A percentile compares a stretch with the other conserved stretches of the same genome.
phyloP scores from a whole-genome alignment of 2,888 invertebrate genomes.

The Chymomyza caudatula region DNA sequence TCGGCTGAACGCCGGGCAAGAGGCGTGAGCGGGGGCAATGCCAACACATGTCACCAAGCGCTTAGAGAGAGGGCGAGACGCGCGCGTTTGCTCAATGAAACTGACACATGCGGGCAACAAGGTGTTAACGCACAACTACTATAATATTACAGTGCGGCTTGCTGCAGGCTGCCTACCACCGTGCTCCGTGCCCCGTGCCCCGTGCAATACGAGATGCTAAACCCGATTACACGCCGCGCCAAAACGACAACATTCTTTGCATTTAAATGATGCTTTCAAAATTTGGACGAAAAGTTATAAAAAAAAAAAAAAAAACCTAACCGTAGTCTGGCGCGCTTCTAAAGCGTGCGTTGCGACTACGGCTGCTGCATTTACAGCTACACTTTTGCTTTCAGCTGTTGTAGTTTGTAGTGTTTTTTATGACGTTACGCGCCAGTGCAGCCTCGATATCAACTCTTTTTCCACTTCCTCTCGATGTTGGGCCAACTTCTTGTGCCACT shows the following conservation, averaged over 20 bases:
- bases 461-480: not conserved
- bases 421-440: slow-evolving; percentile 2
- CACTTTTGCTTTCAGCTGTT: slow-evolving; percentile 57
- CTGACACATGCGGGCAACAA: slow-evolving; percentile 48
- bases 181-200: no score
- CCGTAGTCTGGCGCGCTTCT: not conserved
- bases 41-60: slow-evolving; percentile 39
- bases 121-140: slow-evolving; percentile 55
- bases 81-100: no score
- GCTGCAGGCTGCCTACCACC: no score
- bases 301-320: not conserved
- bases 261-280: slow-evolving; percentile 65
- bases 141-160: slow-evolving; percentile 7
- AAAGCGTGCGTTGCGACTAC: no score
- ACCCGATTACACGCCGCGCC: slow-evolving; percentile 46
- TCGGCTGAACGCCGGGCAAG: not conserved
- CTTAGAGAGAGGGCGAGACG: not conserved
- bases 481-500: slow-evolving; percentile 18
- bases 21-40: not conserved
- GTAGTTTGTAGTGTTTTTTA: not conserved
- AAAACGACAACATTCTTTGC: slow-evolving; percentile 47
- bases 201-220: not conserved
- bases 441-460: not conserved
- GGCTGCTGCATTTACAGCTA: slow-evolving; percentile 9
- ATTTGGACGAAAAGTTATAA: slow-evolving; percentile 9